Evolutionary conservation across 2,113 vertebrate genomes (phyloP), one percentile per base, ranked within the genome.

Genomic region (Neolamprologus sp.): DNA sequence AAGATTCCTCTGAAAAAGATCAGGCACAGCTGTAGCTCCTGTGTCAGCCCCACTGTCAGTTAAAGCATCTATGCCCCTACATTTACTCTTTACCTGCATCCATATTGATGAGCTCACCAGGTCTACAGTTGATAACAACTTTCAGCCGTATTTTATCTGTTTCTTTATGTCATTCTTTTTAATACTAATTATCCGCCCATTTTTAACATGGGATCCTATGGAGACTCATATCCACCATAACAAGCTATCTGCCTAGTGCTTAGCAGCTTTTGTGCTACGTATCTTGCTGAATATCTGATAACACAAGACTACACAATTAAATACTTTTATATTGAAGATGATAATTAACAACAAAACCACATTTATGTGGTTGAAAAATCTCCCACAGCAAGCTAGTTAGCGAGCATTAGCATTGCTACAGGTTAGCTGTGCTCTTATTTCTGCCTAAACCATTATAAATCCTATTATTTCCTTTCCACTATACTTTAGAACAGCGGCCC

Each of bases 401-500:
- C 1, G 7, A 40, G 31, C 58, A 42, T 9, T 40, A 1, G 63
- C 35, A 42, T 16, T 0, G 12, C 65, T 73, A 16, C 14, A 26
- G 40, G 8, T 75, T 26, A 28, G 14, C 40, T 75, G 14, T 47
- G 21, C 23, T 47, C 23, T 17, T 71, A 81, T 65, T 53, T 0
- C 40, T 12, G 9, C 23, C 35, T 83, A n/a, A 53, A 16, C 54
- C n/a, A 13, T 26, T 45, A 82, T 28, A 57, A 78, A 58, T 37
- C 28, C 45, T 26, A 14, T 79, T 7, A 31, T 47, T 57, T 26
- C 40, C 10, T 68, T 45, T 57, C 33, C n/a, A 40, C 47, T 9
- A n/a, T 35, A 28, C 31, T 57, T 71, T 49, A 12, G n/a, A 14
- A 10, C 63, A 19, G 55, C 0, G 2, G 55, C 0, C 13, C 23